Conservation (phyloP, 2,797 vertebrate genomes). For the Emys orbicularis region DNA sequence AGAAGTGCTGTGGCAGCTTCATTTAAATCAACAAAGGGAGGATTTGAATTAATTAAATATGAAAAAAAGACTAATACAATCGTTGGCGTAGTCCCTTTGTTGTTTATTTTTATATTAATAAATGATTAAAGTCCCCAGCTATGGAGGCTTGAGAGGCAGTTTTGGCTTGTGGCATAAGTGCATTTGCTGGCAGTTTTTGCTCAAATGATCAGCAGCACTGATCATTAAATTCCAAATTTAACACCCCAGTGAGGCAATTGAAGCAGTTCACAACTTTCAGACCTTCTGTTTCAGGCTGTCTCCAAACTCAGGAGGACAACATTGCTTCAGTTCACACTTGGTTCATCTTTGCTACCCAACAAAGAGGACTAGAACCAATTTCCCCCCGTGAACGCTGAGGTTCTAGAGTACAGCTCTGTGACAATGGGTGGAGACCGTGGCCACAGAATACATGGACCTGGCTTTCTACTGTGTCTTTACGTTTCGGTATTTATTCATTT, state of each 20-base stretch:
- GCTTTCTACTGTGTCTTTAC: neutral
- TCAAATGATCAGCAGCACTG: neutral
- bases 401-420: neutral
- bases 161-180: neutral
- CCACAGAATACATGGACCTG: neutral
- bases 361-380: neutral
- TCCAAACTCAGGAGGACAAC: neutral
- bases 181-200: neutral
- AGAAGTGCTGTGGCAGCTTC: neutral
- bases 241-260: neutral
- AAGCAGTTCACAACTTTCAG: neutral
- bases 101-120: neutral
- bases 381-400: too few relatives aligned
- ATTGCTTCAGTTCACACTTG: neutral
- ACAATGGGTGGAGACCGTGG: neutral
- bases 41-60: neutral
- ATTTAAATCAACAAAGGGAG: neutral
- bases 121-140: neutral
- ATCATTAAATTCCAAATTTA: neutral
- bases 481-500: neutral
- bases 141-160: neutral
- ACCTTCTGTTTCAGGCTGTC: neutral
- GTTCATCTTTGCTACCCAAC: neutral
- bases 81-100: neutral
- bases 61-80: neutral